A percentile compares a stretch with the other conserved stretches of the same genome.
These are phyloP conservation scores for Albula goreensis DNA, from an alignment of 2,113 vertebrate genomes.

Conservation along the genomic window DNA sequence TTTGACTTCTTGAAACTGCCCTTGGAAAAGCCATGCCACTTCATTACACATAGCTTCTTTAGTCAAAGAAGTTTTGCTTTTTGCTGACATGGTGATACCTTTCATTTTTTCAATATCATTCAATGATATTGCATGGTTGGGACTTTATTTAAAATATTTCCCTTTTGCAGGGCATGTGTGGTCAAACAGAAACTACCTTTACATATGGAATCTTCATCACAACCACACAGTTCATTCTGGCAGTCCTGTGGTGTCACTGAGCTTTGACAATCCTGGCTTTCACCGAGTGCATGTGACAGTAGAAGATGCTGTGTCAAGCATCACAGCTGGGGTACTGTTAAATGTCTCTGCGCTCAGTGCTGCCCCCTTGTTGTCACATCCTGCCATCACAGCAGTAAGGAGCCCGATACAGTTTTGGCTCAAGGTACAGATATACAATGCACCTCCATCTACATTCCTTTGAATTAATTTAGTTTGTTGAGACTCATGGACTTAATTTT, in stretches of 20 bases:
- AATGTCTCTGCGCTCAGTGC: slow-evolving; percentile 15
- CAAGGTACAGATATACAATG: slow-evolving; percentile 20
- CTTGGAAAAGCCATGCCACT: neutral
- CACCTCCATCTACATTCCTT: too few relatives aligned
- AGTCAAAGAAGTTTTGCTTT: neutral
- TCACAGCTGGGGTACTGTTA: slow-evolving; percentile 25
- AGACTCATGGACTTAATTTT: neutral
- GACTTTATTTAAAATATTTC: neutral
- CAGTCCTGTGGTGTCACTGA: slow-evolving; percentile 29
- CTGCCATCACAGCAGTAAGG: slow-evolving; percentile 6
- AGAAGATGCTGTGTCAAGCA: slow-evolving; percentile 25
- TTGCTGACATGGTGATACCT: neutral
- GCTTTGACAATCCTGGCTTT: slow-evolving; percentile 26
- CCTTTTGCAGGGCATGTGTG: slow-evolving; percentile 31
- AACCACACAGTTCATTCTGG: slow-evolving; percentile 23
- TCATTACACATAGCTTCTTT: neutral
- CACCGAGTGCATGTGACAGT: slow-evolving; percentile 33
- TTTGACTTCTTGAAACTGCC: neutral
- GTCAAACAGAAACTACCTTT: slow-evolving; percentile 32
- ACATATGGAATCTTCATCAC: slow-evolving; percentile 35
- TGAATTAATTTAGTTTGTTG: neutral
- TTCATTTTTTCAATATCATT: neutral
- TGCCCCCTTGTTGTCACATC: slow-evolving; percentile 30
- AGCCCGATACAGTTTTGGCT: slow-evolving; percentile 21
- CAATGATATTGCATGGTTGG: neutral